phyloP scores from a whole-genome alignment of 2,113 vertebrate genomes.

The Pongo pygmaeus region DNA sequence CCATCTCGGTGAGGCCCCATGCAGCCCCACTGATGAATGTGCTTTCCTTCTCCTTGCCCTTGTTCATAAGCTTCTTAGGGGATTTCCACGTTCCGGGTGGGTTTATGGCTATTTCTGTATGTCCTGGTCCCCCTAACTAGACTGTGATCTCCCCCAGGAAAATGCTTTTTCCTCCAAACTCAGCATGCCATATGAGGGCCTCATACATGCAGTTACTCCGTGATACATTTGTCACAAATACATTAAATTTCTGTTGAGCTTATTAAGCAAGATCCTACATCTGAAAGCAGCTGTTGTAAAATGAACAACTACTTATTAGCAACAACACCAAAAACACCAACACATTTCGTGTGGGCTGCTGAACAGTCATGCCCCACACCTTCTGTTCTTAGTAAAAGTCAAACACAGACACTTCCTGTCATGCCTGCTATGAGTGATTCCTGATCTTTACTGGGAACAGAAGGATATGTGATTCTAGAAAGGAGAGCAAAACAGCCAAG shows the following conservation, averaged over 20 bases:
- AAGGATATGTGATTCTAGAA: neutral
- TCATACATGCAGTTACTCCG: neutral
- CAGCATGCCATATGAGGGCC: neutral
- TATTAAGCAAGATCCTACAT: neutral
- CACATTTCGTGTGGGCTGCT: neutral
- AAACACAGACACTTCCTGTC: neutral
- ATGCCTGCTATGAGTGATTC: neutral
- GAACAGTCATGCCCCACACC: neutral
- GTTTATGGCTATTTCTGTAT: neutral
- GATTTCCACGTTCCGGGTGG: accelerated
- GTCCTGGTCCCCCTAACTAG: neutral
- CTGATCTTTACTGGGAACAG: neutral
- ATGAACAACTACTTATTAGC: neutral
- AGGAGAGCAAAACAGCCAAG: neutral
- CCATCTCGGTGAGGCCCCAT: neutral
- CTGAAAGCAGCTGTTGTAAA: neutral
- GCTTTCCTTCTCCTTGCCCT: neutral
- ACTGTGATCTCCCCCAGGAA: neutral
- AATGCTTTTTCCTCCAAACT: neutral
- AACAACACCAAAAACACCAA: neutral
- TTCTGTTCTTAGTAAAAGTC: neutral
- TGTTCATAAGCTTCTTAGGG: neutral
- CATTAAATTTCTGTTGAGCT: neutral
- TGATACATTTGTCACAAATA: too few relatives aligned
- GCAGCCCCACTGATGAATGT: neutral